A percentile compares a stretch with the other conserved stretches of the same genome.
Conservation (phyloP, 2,113 vertebrate genomes). For the Misgurnus anguillicaudatus region DNA sequence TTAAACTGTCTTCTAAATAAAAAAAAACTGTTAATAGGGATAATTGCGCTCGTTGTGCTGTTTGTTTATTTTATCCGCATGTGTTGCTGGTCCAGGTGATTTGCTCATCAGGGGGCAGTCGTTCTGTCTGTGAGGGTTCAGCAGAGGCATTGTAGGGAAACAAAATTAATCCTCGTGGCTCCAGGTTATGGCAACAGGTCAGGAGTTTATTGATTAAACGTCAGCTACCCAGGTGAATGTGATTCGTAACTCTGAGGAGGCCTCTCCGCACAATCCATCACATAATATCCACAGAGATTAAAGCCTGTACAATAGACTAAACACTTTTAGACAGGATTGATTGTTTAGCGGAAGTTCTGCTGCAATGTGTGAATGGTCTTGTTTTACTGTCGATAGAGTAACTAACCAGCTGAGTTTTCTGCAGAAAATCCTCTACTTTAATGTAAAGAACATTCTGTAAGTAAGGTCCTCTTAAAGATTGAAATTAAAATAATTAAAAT, state of each 20-base stretch:
- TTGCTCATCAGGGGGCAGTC: conserved; percentile 57
- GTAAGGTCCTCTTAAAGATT: too few species aligned
- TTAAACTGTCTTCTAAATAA: background rate
- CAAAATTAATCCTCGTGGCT: conserved; percentile 69
- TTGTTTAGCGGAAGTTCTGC: conserved; percentile 14
- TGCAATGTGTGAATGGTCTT: background rate
- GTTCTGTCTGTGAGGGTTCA: conserved; percentile 60
- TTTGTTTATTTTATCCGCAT: conserved; percentile 29
- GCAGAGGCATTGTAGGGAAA: conserved; percentile 61
- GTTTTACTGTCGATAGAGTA: background rate
- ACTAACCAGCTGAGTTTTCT: too few species aligned
- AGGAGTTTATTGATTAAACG: conserved; percentile 78
- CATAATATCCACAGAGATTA: conserved; percentile 56
- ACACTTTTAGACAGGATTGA: conserved; percentile 35
- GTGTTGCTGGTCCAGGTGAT: conserved; percentile 55
- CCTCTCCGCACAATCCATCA: conserved; percentile 67
- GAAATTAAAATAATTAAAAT: too few species aligned
- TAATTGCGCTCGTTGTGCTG: background rate
- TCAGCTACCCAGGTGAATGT: conserved; percentile 74
- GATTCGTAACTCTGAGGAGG: conserved; percentile 72
- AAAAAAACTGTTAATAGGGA: background rate
- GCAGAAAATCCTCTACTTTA: too few species aligned
- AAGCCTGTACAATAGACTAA: conserved; percentile 60
- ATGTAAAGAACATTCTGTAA: too few species aligned
- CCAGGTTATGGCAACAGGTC: conserved; percentile 75